Evolutionary conservation across 2,113 vertebrate species (phyloP), one percentile per base, ranked within the genome.

Genomic region (Siniperca chuatsi): DNA sequence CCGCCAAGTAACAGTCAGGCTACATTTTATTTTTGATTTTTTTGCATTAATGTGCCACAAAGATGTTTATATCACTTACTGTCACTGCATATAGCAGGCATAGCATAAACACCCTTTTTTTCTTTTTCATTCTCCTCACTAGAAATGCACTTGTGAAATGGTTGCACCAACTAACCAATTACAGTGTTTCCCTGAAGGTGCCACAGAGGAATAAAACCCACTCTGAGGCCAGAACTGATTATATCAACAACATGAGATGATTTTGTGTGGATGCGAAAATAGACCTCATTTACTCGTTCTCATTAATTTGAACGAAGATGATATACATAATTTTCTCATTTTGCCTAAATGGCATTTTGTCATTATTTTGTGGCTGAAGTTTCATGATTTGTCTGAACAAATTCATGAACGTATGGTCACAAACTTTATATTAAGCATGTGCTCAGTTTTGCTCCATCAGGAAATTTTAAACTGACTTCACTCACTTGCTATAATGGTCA

Each of bases 301-400:
- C 89, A 88, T 83, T 85, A 79, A 77, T 72, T 72, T 87, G 81
- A 87, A 81, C 87, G 90, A 83, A 87, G 69, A 86, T 79, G 87
- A 90, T 87, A 68, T 37, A n/a, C 81, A 86, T 88, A 79, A 77
- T 86, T 90, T 91, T 90, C 86, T 82, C 76, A 92, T 84, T 92
- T 82, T 33, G 8, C 55, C 42, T 82, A 35, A 84, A 87, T 87
- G 88, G 79, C 83, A 78, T 15, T 15, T 69, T 86, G 69, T 82
- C 55, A 68, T 87, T 75, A 81, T 83, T 84, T 83, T 61, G 35
- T 67, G 23, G 78, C 83, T 68, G 60, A 57, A 29, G 50, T 85
- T 75, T 80, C 42, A 12, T 80, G 64, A 81, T 77, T 89, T 81
- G 60, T 68, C 10, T 16, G 16, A 83, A 65, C 70, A 69, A 66